Base-by-base conservation (phyloP, 1,140 invertebrate genomes). In the Ceratoteleas bidentatus region DNA sequence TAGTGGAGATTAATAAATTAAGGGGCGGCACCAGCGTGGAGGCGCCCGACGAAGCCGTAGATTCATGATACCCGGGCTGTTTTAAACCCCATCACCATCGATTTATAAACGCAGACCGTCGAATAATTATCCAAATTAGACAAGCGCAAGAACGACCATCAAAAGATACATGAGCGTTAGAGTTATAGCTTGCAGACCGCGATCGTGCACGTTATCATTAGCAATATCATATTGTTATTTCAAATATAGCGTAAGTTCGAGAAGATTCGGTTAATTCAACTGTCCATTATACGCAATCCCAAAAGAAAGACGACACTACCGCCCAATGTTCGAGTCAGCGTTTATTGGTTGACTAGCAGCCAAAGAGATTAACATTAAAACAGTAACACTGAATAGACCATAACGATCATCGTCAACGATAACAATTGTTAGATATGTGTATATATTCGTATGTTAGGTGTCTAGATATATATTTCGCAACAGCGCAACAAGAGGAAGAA, bases 1-100 rank as follows among this genome's bases (percentile, higher is more conserved):
- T 88, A 88, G 94, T 94, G 85, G 94, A 93, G 80, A 96, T 93
- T 87, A 96, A 91, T 86, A 92, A 92, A 89, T 93, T 94, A 85
- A 95, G 93, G 87, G 95, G 93, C 62, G 95, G 95, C 90, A 95
- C 92, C 81, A 93, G 90, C 68, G 94, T 92, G 77, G 93, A 93
- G 78, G 93, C 91, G 65, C 92, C 92, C 53, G 94, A 94, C 85
- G 93, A 92, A 81, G 92, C 92, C 77, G 93, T 92, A 68, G 88
- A 90, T 79, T 90, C 90, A 60, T 92, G 89, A 81, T 88, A 86
- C 49, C 88, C 88, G 56, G 89, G 88, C 90, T 91, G 85, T 81
- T 81, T 80, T 38, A 53, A 82, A 70, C 38, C 72, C 82, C 74
- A 73, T 84, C 75, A 82, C 73, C 64, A 78, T 72, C 40, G 54